A percentile compares a stretch with the other conserved stretches of the same genome.
phyloP scores from a whole-genome alignment of 2,797 vertebrate genomes.

The Lutjanus campechanus region DNA sequence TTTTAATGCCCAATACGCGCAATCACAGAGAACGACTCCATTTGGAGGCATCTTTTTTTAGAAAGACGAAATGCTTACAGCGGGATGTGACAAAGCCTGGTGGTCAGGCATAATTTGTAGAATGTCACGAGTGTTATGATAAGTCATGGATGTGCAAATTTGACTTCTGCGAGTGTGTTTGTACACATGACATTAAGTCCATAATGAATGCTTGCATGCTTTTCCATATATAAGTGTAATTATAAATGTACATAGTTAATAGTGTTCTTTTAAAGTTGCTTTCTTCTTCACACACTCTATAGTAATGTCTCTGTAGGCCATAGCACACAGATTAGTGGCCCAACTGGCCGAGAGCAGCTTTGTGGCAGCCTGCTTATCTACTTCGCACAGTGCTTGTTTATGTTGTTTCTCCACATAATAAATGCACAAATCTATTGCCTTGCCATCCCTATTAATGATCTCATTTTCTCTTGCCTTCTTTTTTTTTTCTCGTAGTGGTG shows the following conservation, averaged over 20 bases:
- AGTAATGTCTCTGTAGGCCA: constrained; percentile 62
- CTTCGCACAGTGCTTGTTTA: constrained; percentile 77
- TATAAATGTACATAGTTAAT: constrained; percentile 47
- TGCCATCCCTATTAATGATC: constrained; percentile 80
- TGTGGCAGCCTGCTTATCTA: constrained; percentile 80
- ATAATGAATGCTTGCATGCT: constrained; percentile 12
- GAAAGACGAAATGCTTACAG: constrained; percentile 53
- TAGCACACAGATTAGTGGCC: constrained; percentile 72
- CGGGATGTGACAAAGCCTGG: constrained; percentile 57
- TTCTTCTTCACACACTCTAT: constrained; percentile 58
- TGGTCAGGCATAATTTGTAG: constrained; percentile 56
- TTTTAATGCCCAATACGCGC: constrained; percentile 66
- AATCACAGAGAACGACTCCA: constrained; percentile 67
- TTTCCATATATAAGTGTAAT: constrained; percentile 30
- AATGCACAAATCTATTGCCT: constrained; percentile 80
- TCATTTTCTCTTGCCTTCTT: constrained; percentile 68
- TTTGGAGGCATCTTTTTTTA: constrained; percentile 68
- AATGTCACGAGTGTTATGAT: constrained; percentile 45
- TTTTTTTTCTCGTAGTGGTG: constrained; percentile 26
- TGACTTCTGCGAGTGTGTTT: not conserved
- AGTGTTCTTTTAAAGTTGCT: constrained; percentile 43
- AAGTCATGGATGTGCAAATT: constrained; percentile 30
- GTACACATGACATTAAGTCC: not conserved
- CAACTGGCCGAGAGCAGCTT: constrained; percentile 72
- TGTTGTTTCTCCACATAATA: constrained; percentile 76